Conservation (phyloP, 2,797 vertebrate species). For the Rhinoraja longicauda region DNA sequence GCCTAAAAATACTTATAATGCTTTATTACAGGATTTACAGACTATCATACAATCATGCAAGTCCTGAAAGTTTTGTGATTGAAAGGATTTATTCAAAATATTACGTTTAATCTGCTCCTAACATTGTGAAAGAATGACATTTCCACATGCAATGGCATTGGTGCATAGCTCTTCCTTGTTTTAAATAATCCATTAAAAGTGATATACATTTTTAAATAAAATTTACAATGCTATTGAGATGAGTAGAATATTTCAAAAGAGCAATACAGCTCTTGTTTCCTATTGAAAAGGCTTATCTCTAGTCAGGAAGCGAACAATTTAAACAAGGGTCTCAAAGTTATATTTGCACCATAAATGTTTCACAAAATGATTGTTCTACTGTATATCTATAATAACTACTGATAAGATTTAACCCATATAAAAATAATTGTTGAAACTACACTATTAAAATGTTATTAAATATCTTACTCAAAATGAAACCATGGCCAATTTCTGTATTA, state of each 20-base stretch:
- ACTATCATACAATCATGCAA: background rate
- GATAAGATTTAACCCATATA: background rate
- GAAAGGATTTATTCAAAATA: constrained; percentile 4
- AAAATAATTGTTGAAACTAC: background rate
- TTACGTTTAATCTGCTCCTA: background rate
- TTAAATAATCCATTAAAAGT: constrained; percentile 20
- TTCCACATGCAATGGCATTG: background rate
- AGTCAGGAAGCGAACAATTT: background rate
- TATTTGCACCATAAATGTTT: background rate
- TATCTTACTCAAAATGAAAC: background rate
- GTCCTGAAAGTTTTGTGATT: background rate
- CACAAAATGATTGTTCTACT: background rate
- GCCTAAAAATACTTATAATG: background rate
- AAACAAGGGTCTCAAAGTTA: background rate
- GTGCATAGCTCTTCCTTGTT: background rate
- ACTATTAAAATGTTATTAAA: background rate
- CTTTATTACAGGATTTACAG: constrained; percentile 25
- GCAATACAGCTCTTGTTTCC: background rate
- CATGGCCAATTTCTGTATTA: background rate
- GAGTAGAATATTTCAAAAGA: background rate
- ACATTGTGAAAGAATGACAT: background rate
- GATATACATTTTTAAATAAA: background rate
- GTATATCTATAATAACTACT: background rate
- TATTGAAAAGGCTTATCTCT: background rate
- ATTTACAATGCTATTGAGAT: background rate